Evolutionary conservation across 2,888 invertebrate species (phyloP).

Genomic region (Venusia cambrica): DNA sequence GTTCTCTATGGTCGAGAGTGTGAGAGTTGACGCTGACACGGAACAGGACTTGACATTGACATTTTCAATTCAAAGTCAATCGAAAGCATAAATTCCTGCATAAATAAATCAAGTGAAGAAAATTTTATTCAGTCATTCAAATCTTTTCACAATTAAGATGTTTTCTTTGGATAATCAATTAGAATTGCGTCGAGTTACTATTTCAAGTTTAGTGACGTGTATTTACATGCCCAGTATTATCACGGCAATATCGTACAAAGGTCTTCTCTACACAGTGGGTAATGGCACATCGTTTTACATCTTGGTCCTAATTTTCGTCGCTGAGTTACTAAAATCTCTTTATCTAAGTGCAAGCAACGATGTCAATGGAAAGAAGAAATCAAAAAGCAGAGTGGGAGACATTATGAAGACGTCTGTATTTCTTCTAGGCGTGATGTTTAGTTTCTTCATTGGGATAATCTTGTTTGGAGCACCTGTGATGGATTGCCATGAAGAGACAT

Average conservation of each 20-base stretch:
- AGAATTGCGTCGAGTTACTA: conserved; percentile 62
- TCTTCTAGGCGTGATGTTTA: conserved; percentile 62
- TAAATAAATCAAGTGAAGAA: too few relatives aligned
- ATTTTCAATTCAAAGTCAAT: too few relatives aligned
- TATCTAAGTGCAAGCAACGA: conserved; percentile 58
- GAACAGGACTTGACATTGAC: too few relatives aligned
- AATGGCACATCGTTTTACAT: conserved; percentile 74
- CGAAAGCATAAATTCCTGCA: too few relatives aligned
- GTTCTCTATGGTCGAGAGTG: too few relatives aligned
- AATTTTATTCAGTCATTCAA: too few relatives aligned
- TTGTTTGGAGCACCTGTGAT: conserved; percentile 85
- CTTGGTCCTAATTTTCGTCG: conserved; percentile 61
- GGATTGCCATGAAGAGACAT: conserved; percentile 84
- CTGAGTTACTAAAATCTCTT: conserved; percentile 80
- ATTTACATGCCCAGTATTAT: conserved; percentile 82
- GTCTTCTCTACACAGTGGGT: conserved; percentile 82
- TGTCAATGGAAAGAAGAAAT: conserved; percentile 55
- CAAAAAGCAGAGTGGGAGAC: conserved; percentile 67
- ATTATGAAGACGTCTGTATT: conserved; percentile 72
- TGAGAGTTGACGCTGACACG: too few relatives aligned
- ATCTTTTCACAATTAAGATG: too few relatives aligned
- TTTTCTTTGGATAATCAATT: conserved; percentile 63
- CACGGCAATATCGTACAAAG: conserved; percentile 78
- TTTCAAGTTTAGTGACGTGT: conserved; percentile 81
- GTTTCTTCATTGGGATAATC: conserved; percentile 82